These are phyloP conservation scores for Astreopora myriophthalma DNA, from an alignment of 64 coral and sea anemone genomes.

Conservation along the genomic window DNA sequence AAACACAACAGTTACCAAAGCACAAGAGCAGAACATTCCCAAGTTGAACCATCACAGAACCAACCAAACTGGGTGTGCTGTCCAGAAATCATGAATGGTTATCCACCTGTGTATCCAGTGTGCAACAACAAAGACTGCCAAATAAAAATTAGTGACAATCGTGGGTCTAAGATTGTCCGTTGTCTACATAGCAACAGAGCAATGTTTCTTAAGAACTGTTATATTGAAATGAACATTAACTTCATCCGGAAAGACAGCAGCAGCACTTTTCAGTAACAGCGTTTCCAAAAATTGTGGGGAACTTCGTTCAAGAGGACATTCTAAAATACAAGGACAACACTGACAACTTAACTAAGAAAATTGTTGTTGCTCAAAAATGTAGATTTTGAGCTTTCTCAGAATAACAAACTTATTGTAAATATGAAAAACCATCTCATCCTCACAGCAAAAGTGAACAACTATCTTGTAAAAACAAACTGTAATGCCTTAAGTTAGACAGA, in stretches of 20 bases:
- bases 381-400: constrained; percentile 47
- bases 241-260: constrained; percentile 23
- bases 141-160: constrained; percentile 29
- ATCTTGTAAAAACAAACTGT: too few species aligned
- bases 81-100: constrained; percentile 58
- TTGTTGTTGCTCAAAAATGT: constrained; percentile 53
- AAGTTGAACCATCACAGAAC: neutral
- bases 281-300: constrained; percentile 36
- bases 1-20: neutral
- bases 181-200: constrained; percentile 51
- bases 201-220: constrained; percentile 63
- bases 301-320: constrained; percentile 30
- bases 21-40: neutral
- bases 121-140: constrained; percentile 64
- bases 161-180: constrained; percentile 6
- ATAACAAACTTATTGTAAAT: constrained; percentile 51
- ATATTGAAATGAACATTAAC: constrained; percentile 57
- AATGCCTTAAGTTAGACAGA: too few species aligned
- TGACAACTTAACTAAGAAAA: constrained; percentile 5
- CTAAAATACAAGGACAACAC: constrained; percentile 36
- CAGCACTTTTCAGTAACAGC: constrained; percentile 34
- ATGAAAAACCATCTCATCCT: constrained; percentile 59
- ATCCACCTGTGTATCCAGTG: constrained; percentile 47
- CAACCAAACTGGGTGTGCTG: constrained; percentile 52
- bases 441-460: too few species aligned